Base-by-base conservation (phyloP, 1,140 invertebrate species). In the Drosophila teissieri region DNA sequence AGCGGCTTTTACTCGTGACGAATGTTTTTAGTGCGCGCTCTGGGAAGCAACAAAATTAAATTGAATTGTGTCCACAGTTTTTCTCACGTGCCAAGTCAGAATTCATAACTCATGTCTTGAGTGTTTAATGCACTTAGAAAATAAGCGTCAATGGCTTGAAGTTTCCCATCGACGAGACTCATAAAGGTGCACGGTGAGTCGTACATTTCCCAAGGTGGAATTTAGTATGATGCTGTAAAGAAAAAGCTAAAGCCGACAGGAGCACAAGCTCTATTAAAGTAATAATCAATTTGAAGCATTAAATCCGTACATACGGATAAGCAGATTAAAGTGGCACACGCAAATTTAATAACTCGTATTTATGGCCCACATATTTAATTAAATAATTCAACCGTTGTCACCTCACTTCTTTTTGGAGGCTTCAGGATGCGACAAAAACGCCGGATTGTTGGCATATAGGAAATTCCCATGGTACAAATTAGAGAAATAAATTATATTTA, bases 401-500 rank as follows among this genome's bases (percentile, higher is more conserved):
- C 14, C 36, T 49, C 3, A 17, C 27, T 5, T 3, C 10, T 31
- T 27, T 8, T 1, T 2, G 5, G 15, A 37, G 57, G 34, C 12
- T 19, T 11, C 5, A n/a, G 19, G 22, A 17, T 3, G 31, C 14
- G 27, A 31, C 2, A 10, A 36, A 36, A 22, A n/a, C 17, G 11
- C 62, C 24, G 40, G 11, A 40, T 55, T 70, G 51, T 24, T 34
- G 12, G 60, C 49, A 54, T 44, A 54, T 36, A 62, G 60, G 17
- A 62, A 34, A 24, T 62, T 40, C 64, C 44, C 36, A 24, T 39
- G 54, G 67, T 22, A 34, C 72, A 63, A 75, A 75, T 75, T 57
- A 75, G 72, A 36, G 73, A 76, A 60, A 76, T 76, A 76, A 76
- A 76, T 76, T 76, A 76, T 76, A 68, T 76, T 76, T 76, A 76